Percentiles rank a stretch among this genome's conserved stretches.
Conservation (phyloP, 2,113 vertebrate genomes). For the Limanda limanda region DNA sequence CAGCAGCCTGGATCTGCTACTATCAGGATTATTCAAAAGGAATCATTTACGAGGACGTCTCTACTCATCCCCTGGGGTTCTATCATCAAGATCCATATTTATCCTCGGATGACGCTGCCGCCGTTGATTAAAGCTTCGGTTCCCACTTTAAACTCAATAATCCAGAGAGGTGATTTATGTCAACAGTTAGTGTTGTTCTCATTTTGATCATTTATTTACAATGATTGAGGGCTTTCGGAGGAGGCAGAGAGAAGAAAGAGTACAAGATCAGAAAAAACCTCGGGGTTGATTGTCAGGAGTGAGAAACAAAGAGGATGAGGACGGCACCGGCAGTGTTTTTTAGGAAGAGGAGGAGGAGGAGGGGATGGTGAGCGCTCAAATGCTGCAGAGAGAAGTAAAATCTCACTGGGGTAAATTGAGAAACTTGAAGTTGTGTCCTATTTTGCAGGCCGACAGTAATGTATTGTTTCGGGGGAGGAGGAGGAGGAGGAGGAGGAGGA, state of each 20-base stretch:
- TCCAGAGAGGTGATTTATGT: slow-evolving; percentile 32
- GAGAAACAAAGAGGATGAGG: slow-evolving; percentile 25
- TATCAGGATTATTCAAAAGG: slow-evolving; percentile 15
- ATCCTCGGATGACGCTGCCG: slow-evolving; percentile 32
- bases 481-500: too few species aligned
- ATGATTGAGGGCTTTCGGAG: slow-evolving; percentile 17
- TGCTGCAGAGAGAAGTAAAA: slow-evolving; percentile 21
- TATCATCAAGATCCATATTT: slow-evolving; percentile 36
- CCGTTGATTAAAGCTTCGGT: slow-evolving; percentile 47
- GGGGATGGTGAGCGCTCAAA: neutral
- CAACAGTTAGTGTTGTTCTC: slow-evolving; percentile 28
- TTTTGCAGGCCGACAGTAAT: slow-evolving; percentile 28
- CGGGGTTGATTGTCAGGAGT: slow-evolving; percentile 31
- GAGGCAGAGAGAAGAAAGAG: slow-evolving; percentile 24
- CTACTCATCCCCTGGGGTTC: slow-evolving; percentile 5
- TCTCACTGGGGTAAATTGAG: slow-evolving; percentile 13
- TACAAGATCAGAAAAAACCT: slow-evolving; percentile 48
- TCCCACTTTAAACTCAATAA: slow-evolving; percentile 29
- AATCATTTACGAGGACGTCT: slow-evolving; percentile 17
- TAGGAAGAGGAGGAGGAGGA: neutral
- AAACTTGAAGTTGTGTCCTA: slow-evolving; percentile 27
- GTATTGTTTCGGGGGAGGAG: slow-evolving; percentile 1
- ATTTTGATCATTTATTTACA: slow-evolving; percentile 70
- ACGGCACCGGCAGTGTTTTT: neutral
- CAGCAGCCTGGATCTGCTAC: slow-evolving; percentile 1